phyloP scores from a whole-genome alignment of 64 coral and sea anemone genomes.

The Exaiptasia diaphana region DNA sequence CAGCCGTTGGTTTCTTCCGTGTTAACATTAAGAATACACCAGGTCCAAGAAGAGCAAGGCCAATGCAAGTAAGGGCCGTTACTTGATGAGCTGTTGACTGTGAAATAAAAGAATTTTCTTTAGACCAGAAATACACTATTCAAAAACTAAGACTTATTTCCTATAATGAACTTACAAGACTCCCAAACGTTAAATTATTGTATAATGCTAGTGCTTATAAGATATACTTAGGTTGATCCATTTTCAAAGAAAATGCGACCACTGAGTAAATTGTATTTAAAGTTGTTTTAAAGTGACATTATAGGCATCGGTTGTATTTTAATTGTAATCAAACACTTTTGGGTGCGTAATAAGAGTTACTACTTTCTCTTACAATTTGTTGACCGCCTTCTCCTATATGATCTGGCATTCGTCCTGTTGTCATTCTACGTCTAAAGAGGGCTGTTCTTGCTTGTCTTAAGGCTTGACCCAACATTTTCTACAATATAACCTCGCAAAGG shows the following conservation, averaged over 20 bases:
- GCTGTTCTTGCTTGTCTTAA: neutral
- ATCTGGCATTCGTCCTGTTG: conserved; percentile 28
- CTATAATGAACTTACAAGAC: too few species aligned
- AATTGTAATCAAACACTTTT: too few species aligned
- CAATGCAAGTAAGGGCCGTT: conserved; percentile 63
- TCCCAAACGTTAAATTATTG: too few species aligned
- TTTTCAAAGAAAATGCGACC: too few species aligned
- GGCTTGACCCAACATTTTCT: conserved; percentile 10
- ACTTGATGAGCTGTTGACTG: conserved; percentile 68
- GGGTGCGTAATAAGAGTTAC: too few species aligned
- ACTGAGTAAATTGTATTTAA: too few species aligned
- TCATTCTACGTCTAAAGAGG: conserved; percentile 17
- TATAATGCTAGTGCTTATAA: too few species aligned
- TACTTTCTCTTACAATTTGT: conserved; percentile 1
- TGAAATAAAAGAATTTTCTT: neutral
- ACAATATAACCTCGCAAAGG: neutral
- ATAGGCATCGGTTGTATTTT: too few species aligned
- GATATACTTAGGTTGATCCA: too few species aligned
- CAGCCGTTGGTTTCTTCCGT: conserved; percentile 38
- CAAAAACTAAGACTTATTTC: too few species aligned
- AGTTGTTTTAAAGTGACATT: too few species aligned
- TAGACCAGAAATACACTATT: neutral
- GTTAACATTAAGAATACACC: conserved; percentile 74
- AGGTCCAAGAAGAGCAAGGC: conserved; percentile 53
- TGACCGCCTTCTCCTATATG: conserved; percentile 27